Evolutionary conservation across 2,113 vertebrate genomes (phyloP), one percentile per base, ranked within the genome.

Genomic region (Chaetodon auriga): DNA sequence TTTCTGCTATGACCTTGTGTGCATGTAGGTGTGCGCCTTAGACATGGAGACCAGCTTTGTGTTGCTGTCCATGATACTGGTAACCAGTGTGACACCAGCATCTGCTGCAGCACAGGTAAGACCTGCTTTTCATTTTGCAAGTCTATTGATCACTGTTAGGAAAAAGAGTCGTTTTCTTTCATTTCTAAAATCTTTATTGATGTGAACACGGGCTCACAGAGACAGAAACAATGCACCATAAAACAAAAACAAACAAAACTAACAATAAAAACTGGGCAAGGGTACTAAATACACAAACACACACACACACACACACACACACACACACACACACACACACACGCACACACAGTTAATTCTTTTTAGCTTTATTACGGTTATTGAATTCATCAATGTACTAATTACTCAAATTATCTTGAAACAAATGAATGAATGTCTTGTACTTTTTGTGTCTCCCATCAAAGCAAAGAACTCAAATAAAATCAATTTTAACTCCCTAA

Each of bases 1-100:
- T 60, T 74, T 65, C 62, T 2, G 63, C 16, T 41, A 14, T 62
- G 12, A 23, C 0, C 76, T 6, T 80, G 68, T 75, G 43, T 76
- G 57, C 65, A 16, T 72, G 49, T 63, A 5, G 35, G 64, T 48
- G n/a, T 66, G 19, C 55, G 48, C 91, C 61, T 78, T 95, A 96
- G 68, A 95, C 93, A 68, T 98, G 98, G 96, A 96, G 38, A n/a
- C 36, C 48, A 60, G 36, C 18, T 60, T 64, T 73, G 58, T 82
- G 78, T 38, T 82, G 62, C 51, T 88, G 63, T 81, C 41, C 41
- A 0, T 83, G 58, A 68, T 73, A 11, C 65, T 93, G 60, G 65
- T 48, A 15, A 74, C 43, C 13, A 45, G 48, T 63, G 70, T 90
- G 45, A 78, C 84, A 43, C 69, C 81, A n/a, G 87, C 48, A 21